A percentile compares a stretch with the other conserved stretches of the same genome.
Conservation (phyloP, 2,797 vertebrate species). For the Spinus pinus region DNA sequence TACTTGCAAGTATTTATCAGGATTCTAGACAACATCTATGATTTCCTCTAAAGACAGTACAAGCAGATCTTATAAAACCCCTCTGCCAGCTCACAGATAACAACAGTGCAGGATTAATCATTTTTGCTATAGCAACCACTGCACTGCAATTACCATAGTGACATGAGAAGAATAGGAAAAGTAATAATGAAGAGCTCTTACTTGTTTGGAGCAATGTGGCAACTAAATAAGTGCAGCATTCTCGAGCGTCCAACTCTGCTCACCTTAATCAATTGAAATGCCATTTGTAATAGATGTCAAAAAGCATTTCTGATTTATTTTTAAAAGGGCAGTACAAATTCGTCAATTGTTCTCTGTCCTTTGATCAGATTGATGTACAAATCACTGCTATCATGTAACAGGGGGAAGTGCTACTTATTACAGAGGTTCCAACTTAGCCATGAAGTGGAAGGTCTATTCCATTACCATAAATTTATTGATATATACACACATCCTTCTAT, state of each 20-base stretch:
- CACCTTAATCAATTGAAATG: slow-evolving; percentile 36
- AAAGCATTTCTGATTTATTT: slow-evolving; percentile 3
- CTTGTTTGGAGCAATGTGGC: slow-evolving; percentile 65
- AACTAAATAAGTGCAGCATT: slow-evolving; percentile 51
- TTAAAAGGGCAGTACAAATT: neutral
- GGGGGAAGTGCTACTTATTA: neutral
- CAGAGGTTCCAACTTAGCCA: neutral
- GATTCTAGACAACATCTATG: slow-evolving; percentile 36
- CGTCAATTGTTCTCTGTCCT: neutral
- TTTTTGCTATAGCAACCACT: slow-evolving; percentile 72
- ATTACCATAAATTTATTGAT: neutral
- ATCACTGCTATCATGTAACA: neutral
- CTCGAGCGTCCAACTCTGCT: neutral
- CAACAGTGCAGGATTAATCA: slow-evolving; percentile 56
- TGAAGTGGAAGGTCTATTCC: neutral
- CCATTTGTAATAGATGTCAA: slow-evolving; percentile 22
- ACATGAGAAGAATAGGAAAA: slow-evolving; percentile 51
- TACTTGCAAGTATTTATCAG: slow-evolving; percentile 37
- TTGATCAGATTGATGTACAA: slow-evolving; percentile 1
- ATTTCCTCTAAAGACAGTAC: slow-evolving; percentile 21
- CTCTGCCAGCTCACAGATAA: slow-evolving; percentile 41
- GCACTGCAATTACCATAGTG: slow-evolving; percentile 62
- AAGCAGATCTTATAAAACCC: neutral
- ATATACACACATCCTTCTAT: neutral
- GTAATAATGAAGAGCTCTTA: slow-evolving; percentile 56